Evolutionary conservation across 1,140 invertebrate species (phyloP).

Genomic region (Vanessa tameamea): DNA sequence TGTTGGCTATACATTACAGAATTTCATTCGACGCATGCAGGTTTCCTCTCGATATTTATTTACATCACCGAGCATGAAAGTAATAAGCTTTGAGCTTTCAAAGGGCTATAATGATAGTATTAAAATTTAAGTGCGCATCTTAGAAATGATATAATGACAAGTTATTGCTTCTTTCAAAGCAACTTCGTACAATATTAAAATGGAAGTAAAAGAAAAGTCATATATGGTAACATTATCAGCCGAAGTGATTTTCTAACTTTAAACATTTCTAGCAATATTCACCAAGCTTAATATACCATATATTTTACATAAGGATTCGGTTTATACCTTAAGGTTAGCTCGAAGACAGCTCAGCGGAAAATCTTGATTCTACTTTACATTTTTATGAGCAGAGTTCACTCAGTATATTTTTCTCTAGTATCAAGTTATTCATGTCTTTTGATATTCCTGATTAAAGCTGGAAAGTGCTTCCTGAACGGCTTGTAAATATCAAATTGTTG

Average conservation of each 20-base stretch:
- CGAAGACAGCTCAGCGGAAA: slow-evolving; percentile 30
- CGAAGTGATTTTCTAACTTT: not conserved
- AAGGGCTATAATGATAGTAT: too few relatives aligned
- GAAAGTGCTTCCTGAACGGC: not conserved
- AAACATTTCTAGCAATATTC: slow-evolving; percentile 6
- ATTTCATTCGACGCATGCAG: too few relatives aligned
- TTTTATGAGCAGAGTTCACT: slow-evolving; percentile 41
- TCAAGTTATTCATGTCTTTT: slow-evolving; percentile 30
- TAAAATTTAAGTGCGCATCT: too few relatives aligned
- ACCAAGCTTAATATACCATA: slow-evolving; percentile 23
- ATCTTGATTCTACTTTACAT: slow-evolving; percentile 41
- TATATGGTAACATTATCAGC: not conserved
- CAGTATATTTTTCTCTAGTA: slow-evolving; percentile 34
- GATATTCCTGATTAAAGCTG: slow-evolving; percentile 17
- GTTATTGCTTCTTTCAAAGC: too few relatives aligned
- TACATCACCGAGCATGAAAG: too few relatives aligned
- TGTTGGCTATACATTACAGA: too few relatives aligned
- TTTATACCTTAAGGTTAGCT: slow-evolving; percentile 19
- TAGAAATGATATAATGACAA: too few relatives aligned
- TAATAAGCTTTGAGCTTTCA: too few relatives aligned
- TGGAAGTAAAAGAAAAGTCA: not conserved
- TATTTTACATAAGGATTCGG: slow-evolving; percentile 31
- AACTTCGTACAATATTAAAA: not conserved
- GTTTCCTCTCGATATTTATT: too few relatives aligned
- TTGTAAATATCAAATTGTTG: not conserved